Conservation (phyloP, 1,140 invertebrate species). For the Papilio aristodemus region DNA sequence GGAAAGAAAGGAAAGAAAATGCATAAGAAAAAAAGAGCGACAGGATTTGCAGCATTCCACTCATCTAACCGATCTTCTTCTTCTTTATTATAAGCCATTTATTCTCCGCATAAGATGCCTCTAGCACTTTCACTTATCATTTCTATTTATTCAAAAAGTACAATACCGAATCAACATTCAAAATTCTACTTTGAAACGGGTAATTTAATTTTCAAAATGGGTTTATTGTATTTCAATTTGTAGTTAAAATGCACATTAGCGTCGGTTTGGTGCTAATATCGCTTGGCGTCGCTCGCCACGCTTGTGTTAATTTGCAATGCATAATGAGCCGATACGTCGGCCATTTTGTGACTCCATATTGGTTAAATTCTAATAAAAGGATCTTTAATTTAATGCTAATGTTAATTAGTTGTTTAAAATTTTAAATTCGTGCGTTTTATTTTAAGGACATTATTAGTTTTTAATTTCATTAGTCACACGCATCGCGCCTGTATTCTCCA, state of each 20-base stretch:
- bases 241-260: slow-evolving; percentile 12
- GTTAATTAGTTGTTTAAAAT: slow-evolving; percentile 11
- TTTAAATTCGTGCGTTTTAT: too few species aligned
- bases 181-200: background rate
- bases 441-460: too few species aligned
- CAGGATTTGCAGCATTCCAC: too few species aligned
- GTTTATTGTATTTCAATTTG: slow-evolving; percentile 14
- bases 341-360: slow-evolving; percentile 20
- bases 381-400: background rate
- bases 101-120: too few species aligned
- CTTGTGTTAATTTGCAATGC: background rate
- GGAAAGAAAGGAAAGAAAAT: too few species aligned
- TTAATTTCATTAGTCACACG: background rate
- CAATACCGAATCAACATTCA: background rate
- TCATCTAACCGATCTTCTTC: too few species aligned
- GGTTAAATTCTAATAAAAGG: slow-evolving; percentile 11
- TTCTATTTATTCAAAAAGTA: background rate
- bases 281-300: slow-evolving; percentile 1
- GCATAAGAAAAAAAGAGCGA: too few species aligned
- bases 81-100: too few species aligned
- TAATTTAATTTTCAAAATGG: background rate
- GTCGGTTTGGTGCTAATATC: slow-evolving; percentile 2
- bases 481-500: too few species aligned
- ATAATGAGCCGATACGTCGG: background rate
- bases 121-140: background rate